phyloP scores from a whole-genome alignment of 2,113 vertebrate genomes.

The Sardina pilchardus region DNA sequence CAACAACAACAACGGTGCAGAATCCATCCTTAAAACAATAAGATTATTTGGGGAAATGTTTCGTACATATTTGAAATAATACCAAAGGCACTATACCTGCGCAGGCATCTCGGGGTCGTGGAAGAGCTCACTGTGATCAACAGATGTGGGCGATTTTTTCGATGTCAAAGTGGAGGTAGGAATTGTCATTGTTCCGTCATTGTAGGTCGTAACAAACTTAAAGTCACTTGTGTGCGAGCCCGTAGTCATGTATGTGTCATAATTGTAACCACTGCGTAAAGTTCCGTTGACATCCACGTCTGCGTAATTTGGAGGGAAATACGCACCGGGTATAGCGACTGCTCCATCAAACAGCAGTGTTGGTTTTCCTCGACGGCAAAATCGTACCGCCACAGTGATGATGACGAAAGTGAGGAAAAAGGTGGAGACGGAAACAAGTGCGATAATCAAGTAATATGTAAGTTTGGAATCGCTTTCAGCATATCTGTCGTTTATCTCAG shows the following conservation, averaged over 20 bases:
- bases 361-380: constrained; percentile 30
- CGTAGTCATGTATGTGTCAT: constrained; percentile 38
- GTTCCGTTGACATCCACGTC: constrained; percentile 2
- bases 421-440: neutral
- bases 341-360: constrained; percentile 16
- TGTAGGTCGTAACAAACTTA: constrained; percentile 33
- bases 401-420: constrained; percentile 20
- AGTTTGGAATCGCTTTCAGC: constrained; percentile 36
- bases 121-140: too few species aligned
- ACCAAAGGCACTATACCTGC: too few species aligned
- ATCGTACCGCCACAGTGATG: neutral
- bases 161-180: neutral
- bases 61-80: too few species aligned
- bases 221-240: constrained; percentile 38
- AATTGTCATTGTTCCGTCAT: constrained; percentile 26
- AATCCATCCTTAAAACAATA: too few species aligned
- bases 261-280: constrained; percentile 34
- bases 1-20: too few species aligned
- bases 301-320: constrained; percentile 28
- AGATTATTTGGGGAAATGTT: too few species aligned
- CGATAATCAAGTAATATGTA: constrained; percentile 51
- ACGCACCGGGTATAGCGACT: constrained; percentile 26
- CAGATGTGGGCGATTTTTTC: too few species aligned
- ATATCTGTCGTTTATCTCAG: constrained; percentile 46
- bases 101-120: too few species aligned